phyloP scores from a whole-genome alignment of 2,797 vertebrate species.

The Etheostoma nigrum region DNA sequence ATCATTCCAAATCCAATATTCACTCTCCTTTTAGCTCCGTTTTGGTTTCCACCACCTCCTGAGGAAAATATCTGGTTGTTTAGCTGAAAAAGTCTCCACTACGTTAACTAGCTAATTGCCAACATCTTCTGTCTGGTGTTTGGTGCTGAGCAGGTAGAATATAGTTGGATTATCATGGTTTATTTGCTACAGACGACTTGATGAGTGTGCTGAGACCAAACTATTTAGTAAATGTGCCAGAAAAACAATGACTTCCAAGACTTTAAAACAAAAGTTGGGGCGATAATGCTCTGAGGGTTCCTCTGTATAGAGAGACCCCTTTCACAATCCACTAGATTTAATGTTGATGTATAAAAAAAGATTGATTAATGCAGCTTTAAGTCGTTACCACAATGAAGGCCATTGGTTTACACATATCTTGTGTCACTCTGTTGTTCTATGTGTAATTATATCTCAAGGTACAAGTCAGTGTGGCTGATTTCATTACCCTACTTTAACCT shows the following conservation, averaged over 20 bases:
- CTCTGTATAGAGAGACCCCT: not conserved
- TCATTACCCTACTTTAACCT: slow-evolving; percentile 1
- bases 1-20: not conserved
- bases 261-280: not conserved
- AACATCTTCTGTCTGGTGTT: not conserved
- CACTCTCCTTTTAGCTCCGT: not conserved
- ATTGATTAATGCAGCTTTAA: slow-evolving; percentile 36
- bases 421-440: not conserved
- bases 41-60: slow-evolving; percentile 11
- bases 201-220: not conserved
- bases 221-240: not conserved
- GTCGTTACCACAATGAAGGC: slow-evolving; percentile 12
- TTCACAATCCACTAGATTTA: not conserved
- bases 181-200: not conserved
- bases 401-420: slow-evolving; percentile 18
- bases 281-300: not conserved
- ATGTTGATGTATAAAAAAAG: not conserved
- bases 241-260: not conserved
- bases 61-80: not conserved
- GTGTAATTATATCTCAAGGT: slow-evolving; percentile 2
- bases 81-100: not conserved
- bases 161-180: not conserved
- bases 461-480: slow-evolving; percentile 2
- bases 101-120: not conserved
- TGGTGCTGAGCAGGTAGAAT: not conserved